Conservation (phyloP, 2,888 invertebrate genomes). For the Linnaemya vulpina region DNA sequence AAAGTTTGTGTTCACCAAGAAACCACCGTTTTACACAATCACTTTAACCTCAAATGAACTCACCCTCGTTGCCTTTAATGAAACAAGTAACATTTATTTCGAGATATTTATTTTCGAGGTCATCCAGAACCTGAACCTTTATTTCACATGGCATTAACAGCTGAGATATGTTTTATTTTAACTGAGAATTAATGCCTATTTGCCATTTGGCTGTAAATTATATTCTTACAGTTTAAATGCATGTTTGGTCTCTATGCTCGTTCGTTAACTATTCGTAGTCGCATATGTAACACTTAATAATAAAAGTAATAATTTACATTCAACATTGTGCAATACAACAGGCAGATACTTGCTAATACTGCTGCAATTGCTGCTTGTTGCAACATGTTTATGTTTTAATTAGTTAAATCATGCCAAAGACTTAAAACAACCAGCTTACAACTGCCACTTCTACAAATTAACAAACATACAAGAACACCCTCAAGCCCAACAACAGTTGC, state of each 20-base stretch:
- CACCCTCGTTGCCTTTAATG: too few species aligned
- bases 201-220: constrained; percentile 63
- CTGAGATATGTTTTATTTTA: constrained; percentile 11
- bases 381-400: constrained; percentile 72
- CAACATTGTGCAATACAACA: constrained; percentile 41
- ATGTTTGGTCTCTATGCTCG: constrained; percentile 8
- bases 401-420: constrained; percentile 69
- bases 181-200: constrained; percentile 25
- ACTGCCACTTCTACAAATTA: constrained; percentile 13
- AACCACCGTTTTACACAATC: background rate
- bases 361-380: constrained; percentile 47
- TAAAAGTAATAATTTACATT: constrained; percentile 66
- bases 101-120: constrained; percentile 35
- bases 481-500: constrained; percentile 15
- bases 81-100: constrained; percentile 38
- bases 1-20: background rate
- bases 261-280: constrained; percentile 3
- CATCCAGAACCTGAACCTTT: constrained; percentile 26
- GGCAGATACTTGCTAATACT: constrained; percentile 45
- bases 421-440: constrained; percentile 46
- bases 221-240: constrained; percentile 39
- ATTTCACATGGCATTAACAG: constrained; percentile 49
- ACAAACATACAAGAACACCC: constrained; percentile 38
- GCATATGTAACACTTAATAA: constrained; percentile 62
- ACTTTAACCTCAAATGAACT: background rate